phyloP scores from a whole-genome alignment of 2,113 vertebrate genomes.

The Nansenia antarctica region DNA sequence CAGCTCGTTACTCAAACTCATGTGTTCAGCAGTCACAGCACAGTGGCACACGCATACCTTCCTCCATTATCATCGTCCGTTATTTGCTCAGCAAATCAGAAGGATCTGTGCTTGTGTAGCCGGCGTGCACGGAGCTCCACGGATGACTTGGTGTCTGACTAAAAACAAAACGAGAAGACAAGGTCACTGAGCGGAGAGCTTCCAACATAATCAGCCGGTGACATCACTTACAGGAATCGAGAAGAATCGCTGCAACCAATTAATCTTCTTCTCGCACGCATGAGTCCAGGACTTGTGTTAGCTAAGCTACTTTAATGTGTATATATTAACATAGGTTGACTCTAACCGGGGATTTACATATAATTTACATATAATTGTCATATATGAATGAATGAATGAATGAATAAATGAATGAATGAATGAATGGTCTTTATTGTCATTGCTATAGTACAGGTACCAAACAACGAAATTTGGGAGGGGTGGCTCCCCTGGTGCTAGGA shows the following conservation, averaged over 20 bases:
- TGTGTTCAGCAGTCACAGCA: conserved; percentile 30
- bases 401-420: too few species aligned
- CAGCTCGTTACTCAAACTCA: conserved; percentile 61
- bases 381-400: too few species aligned
- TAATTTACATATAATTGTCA: too few species aligned
- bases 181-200: conserved; percentile 19
- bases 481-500: too few species aligned
- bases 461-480: too few species aligned
- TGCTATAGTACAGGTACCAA: too few species aligned
- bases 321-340: too few species aligned
- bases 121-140: conserved; percentile 28
- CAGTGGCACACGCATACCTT: conserved; percentile 8
- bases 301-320: background rate
- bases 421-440: too few species aligned
- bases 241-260: conserved; percentile 43
- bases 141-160: conserved; percentile 49
- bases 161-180: conserved; percentile 33
- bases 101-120: conserved; percentile 24
- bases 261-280: conserved; percentile 51
- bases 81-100: conserved; percentile 22
- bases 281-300: conserved; percentile 20
- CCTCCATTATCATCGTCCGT: conserved; percentile 32
- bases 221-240: conserved; percentile 47
- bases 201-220: conserved; percentile 58
- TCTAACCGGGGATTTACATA: too few species aligned